Evolutionary conservation across 1,140 invertebrate genomes (phyloP).

Genomic region (Mactra quadrangularis): DNA sequence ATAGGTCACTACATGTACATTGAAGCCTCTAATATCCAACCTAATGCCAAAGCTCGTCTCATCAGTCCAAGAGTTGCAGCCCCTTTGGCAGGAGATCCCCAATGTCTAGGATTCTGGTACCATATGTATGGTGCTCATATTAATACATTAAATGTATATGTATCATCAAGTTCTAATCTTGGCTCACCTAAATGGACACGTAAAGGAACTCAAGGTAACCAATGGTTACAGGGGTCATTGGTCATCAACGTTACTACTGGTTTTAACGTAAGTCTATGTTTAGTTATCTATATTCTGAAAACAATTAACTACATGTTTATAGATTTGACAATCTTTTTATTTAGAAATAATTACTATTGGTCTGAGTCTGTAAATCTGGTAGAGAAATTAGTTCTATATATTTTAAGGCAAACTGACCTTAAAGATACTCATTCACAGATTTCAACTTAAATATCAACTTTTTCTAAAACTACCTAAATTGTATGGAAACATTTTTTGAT

Average conservation of each 20-base stretch:
- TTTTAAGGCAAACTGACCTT: too few species aligned
- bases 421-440: too few species aligned
- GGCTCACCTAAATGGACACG: slow-evolving; percentile 68
- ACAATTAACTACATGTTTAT: too few species aligned
- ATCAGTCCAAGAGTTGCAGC: slow-evolving; percentile 83
- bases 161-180: slow-evolving; percentile 36
- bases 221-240: slow-evolving; percentile 65
- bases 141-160: slow-evolving; percentile 70
- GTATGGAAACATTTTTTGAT: too few species aligned
- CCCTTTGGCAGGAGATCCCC: neutral
- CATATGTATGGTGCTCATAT: slow-evolving; percentile 81
- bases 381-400: too few species aligned
- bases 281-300: too few species aligned
- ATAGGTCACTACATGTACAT: slow-evolving; percentile 91
- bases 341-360: too few species aligned
- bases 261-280: slow-evolving; percentile 55
- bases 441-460: too few species aligned
- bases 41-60: slow-evolving; percentile 88
- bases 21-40: slow-evolving; percentile 85
- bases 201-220: slow-evolving; percentile 71
- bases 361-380: too few species aligned
- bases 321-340: too few species aligned
- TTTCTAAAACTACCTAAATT: too few species aligned
- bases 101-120: slow-evolving; percentile 81
- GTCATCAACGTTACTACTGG: slow-evolving; percentile 28